Evolutionary conservation across 2,113 vertebrate species (phyloP).

Genomic region (Mystacornis crossleyi): DNA sequence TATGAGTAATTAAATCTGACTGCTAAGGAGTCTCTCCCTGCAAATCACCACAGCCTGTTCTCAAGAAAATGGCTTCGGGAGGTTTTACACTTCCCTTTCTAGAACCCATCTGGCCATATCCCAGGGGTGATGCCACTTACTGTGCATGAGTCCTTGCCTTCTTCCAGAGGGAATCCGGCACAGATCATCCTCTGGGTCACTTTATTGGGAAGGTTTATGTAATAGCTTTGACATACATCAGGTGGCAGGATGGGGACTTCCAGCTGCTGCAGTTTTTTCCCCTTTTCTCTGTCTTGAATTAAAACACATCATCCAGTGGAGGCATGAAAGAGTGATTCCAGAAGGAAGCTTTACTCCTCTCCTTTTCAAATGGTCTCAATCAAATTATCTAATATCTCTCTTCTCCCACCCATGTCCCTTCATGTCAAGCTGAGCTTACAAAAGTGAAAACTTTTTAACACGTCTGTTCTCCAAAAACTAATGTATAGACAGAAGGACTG

Average conservation of each 20-base stretch:
- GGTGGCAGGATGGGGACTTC: conserved; percentile 47
- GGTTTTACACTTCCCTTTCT: neutral
- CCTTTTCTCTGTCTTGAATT: conserved; percentile 36
- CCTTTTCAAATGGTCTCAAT: neutral
- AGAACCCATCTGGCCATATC: neutral
- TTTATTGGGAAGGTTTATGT: neutral
- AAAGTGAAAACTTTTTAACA: neutral
- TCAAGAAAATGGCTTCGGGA: neutral
- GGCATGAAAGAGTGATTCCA: neutral
- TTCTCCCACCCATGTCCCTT: neutral
- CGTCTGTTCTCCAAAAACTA: accelerated
- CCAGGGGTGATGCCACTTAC: neutral
- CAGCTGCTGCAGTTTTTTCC: conserved; percentile 51
- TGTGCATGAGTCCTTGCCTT: conserved; percentile 40
- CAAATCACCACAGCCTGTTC: neutral
- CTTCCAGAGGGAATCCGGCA: conserved; percentile 44
- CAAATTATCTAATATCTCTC: neutral
- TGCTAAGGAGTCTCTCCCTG: neutral
- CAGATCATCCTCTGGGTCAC: conserved; percentile 54
- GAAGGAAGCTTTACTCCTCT: neutral
- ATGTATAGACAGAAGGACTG: neutral
- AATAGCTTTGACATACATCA: conserved; percentile 19
- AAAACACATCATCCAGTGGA: neutral
- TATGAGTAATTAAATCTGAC: neutral
- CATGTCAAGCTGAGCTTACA: neutral